Evolutionary conservation across 2,888 invertebrate species (phyloP).

Genomic region (Hesperia comma): DNA sequence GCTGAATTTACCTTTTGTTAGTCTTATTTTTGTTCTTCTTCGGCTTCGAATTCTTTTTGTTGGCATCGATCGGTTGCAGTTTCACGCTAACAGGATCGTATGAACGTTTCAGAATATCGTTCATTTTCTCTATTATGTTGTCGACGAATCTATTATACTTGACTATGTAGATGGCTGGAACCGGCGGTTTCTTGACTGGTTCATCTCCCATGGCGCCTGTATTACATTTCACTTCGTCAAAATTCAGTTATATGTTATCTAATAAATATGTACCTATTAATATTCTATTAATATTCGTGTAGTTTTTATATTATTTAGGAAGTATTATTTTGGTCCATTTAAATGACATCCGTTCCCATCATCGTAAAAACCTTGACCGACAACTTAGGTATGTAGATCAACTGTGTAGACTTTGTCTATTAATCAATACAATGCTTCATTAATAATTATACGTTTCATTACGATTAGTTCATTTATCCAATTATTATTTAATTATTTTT

Average conservation of each 20-base stretch:
- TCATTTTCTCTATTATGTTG: constrained; percentile 91
- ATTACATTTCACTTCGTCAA: constrained; percentile 38
- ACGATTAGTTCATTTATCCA: too few species aligned
- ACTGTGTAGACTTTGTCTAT: too few species aligned
- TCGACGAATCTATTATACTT: constrained; percentile 95
- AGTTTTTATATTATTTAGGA: not conserved
- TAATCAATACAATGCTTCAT: too few species aligned
- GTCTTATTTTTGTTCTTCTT: constrained; percentile 74
- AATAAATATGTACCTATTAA: too few species aligned
- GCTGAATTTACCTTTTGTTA: constrained; percentile 63
- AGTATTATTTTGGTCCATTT: too few species aligned
- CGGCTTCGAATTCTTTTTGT: constrained; percentile 80
- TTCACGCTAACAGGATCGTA: constrained; percentile 94
- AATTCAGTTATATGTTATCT: not conserved
- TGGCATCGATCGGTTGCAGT: constrained; percentile 82
- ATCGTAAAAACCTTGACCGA: too few species aligned
- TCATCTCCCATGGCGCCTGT: constrained; percentile 79
- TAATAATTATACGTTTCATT: too few species aligned
- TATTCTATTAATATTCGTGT: not conserved
- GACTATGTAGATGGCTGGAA: constrained; percentile 89
- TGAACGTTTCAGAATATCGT: constrained; percentile 89
- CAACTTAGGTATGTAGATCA: too few species aligned
- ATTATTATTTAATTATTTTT: too few species aligned
- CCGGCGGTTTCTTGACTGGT: constrained; percentile 63
- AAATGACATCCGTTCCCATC: too few species aligned